Evolutionary conservation across 2,888 invertebrate species (phyloP).

Genomic region (Chaetogeoica ovagalla): DNA sequence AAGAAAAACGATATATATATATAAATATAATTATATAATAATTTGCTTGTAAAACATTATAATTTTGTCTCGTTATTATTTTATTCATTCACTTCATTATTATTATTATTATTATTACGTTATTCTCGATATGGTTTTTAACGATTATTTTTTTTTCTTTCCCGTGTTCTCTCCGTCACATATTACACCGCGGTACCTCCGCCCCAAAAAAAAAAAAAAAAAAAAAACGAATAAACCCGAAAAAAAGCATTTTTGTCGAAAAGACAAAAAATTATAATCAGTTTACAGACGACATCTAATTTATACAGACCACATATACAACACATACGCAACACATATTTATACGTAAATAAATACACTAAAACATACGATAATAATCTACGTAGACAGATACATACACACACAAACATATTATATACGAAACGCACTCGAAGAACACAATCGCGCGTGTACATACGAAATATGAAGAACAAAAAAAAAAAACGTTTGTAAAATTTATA

Average conservation of each 20-base stretch:
- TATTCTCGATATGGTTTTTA: neutral
- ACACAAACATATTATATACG: neutral
- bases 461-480: neutral
- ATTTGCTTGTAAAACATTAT: slow-evolving; percentile 33
- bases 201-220: neutral
- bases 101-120: slow-evolving; percentile 14
- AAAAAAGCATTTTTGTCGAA: neutral
- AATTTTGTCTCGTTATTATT: slow-evolving; percentile 38
- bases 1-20: slow-evolving; percentile 28
- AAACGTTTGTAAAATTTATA: slow-evolving; percentile 3
- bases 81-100: neutral
- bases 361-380: too few relatives aligned
- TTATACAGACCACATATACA: neutral
- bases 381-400: neutral
- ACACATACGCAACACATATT: neutral
- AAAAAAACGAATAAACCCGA: too few relatives aligned
- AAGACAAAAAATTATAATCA: slow-evolving; percentile 16
- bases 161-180: neutral
- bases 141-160: neutral
- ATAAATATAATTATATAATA: neutral
- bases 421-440: slow-evolving; percentile 8
- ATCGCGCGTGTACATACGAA: neutral
- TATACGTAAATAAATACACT: neutral
- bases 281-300: slow-evolving; percentile 43
- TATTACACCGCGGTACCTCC: slow-evolving; percentile 23